phyloP scores from a whole-genome alignment of 2,113 vertebrate genomes.

The Microtus oregoni region DNA sequence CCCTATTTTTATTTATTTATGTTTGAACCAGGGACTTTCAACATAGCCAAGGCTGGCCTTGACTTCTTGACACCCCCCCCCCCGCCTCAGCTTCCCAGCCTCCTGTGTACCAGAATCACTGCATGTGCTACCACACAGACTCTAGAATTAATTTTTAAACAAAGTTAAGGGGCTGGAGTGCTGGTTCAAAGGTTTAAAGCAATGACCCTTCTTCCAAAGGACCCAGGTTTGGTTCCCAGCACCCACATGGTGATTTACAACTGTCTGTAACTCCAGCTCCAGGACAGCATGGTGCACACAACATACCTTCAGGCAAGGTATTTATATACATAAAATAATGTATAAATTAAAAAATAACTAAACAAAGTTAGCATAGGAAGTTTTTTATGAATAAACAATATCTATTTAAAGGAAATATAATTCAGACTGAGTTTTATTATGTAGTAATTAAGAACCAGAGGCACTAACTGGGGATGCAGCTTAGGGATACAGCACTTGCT shows the following conservation, averaged over 20 bases:
- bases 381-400: not conserved
- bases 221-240: not conserved
- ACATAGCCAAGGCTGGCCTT: not conserved
- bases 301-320: not conserved
- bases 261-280: not conserved
- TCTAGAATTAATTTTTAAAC: constrained; percentile 17
- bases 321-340: not conserved
- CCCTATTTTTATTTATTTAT: not conserved
- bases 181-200: not conserved
- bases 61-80: not conserved
- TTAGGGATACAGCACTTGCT: not conserved
- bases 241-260: too few species aligned
- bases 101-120: not conserved
- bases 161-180: not conserved
- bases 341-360: not conserved
- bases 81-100: not conserved
- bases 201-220: not conserved
- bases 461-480: too few species aligned
- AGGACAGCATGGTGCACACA: not conserved
- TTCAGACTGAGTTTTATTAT: constrained; percentile 38
- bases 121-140: not conserved
- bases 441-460: not conserved
- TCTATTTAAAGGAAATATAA: constrained; percentile 6
- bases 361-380: not conserved
- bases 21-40: not conserved